These are phyloP conservation scores for Cyrtonyx montezumae DNA, from an alignment of 2,113 vertebrate species.

Conservation along the genomic window DNA sequence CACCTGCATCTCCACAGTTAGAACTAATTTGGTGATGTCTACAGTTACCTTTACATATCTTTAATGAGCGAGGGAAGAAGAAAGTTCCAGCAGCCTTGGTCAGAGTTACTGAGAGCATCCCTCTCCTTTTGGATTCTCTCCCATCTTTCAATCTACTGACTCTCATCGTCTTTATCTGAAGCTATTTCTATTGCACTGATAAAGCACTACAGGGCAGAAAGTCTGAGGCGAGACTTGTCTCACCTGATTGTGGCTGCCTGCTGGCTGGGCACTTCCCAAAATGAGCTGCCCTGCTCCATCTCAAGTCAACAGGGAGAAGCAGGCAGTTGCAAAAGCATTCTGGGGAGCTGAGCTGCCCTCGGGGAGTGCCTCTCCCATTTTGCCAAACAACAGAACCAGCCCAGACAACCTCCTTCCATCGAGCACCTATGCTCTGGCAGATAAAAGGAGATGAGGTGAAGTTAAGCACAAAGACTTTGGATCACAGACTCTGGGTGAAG, in stretches of 20 bases:
- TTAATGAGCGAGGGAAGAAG: not conserved
- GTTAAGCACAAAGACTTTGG: not conserved
- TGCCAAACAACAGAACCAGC: not conserved
- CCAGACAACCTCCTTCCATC: not conserved
- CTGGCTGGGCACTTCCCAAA: not conserved
- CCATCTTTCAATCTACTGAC: not conserved
- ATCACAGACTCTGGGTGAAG: not conserved
- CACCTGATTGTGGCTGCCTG: not conserved
- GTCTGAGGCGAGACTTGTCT: not conserved
- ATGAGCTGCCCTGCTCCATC: not conserved
- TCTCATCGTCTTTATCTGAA: constrained; percentile 16
- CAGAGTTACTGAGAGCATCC: not conserved
- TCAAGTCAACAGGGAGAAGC: not conserved
- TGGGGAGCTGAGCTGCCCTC: not conserved
- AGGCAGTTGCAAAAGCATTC: not conserved
- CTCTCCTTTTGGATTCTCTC: not conserved
- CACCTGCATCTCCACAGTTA: constrained; percentile 1
- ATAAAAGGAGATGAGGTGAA: not conserved
- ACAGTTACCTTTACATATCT: not conserved
- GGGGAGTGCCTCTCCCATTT: not conserved
- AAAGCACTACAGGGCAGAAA: not conserved
- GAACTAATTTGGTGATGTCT: not conserved
- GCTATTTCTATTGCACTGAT: constrained; percentile 35
- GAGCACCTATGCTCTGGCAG: not conserved
- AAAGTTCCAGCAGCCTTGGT: not conserved